phyloP scores from a whole-genome alignment of 1,140 invertebrate species.

The Atopsyche davidsoni region DNA sequence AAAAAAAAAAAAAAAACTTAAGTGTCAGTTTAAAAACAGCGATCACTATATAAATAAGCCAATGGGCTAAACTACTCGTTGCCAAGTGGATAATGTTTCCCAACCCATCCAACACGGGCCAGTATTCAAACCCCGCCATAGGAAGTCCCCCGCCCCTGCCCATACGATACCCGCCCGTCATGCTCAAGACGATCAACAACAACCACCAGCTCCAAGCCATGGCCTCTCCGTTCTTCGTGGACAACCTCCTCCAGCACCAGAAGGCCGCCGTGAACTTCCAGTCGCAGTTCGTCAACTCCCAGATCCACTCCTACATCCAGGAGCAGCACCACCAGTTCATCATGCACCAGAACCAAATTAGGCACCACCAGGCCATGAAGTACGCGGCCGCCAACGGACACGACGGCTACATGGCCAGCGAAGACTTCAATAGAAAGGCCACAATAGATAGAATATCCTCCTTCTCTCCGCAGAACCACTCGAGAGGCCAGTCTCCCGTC shows the following conservation, averaged over 20 bases:
- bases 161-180: constrained; percentile 15
- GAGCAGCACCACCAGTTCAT: constrained; percentile 32
- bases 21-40: too few species aligned
- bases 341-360: constrained; percentile 35
- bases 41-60: too few species aligned
- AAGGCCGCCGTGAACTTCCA: constrained; percentile 39
- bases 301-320: constrained; percentile 41
- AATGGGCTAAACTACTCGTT: too few species aligned
- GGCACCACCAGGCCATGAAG: constrained; percentile 36
- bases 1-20: too few species aligned
- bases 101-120: constrained; percentile 21
- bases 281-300: constrained; percentile 46
- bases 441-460: constrained; percentile 9
- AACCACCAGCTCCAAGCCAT: constrained; percentile 31
- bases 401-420: constrained; percentile 12
- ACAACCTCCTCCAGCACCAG: constrained; percentile 46
- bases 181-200: constrained; percentile 28
- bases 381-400: constrained; percentile 11
- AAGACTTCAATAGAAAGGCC: constrained; percentile 16
- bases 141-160: constrained; percentile 14
- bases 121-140: constrained; percentile 17
- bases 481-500: constrained; percentile 17
- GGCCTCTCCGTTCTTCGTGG: constrained; percentile 45
- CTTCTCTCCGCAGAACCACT: constrained; percentile 17
- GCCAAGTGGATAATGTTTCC: constrained; percentile 31